phyloP scores from a whole-genome alignment of 2,797 vertebrate genomes.

The Lagodon rhomboides region DNA sequence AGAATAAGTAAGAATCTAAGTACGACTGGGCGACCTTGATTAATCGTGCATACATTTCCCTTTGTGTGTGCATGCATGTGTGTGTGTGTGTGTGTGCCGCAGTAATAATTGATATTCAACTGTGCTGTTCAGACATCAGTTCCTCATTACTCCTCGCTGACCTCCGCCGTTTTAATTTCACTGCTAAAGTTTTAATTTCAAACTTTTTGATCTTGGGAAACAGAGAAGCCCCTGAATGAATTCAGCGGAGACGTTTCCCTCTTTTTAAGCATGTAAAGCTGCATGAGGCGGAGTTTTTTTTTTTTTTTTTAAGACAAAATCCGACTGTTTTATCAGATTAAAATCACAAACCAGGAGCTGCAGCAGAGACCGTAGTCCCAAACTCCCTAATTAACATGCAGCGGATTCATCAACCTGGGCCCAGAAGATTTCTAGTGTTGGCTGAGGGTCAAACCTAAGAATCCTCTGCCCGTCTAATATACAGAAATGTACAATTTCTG shows the following conservation, averaged over 20 bases:
- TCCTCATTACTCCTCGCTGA: constrained; percentile 65
- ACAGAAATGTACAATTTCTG: not conserved
- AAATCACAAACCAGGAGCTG: constrained; percentile 35
- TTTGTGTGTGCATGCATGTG: constrained; percentile 1
- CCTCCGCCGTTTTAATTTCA: constrained; percentile 53
- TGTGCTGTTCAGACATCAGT: constrained; percentile 37
- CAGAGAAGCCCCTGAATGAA: constrained; percentile 29
- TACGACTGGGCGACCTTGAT: not conserved
- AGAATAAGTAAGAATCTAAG: not conserved
- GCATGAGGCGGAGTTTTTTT: not conserved
- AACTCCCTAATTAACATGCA: constrained; percentile 47
- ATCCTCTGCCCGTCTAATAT: not conserved
- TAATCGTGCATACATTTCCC: not conserved
- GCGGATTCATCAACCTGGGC: constrained; percentile 14
- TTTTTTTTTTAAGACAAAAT: constrained; percentile 21
- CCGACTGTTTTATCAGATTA: constrained; percentile 39
- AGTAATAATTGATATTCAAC: constrained; percentile 57
- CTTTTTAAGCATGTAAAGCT: constrained; percentile 29
- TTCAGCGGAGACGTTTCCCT: constrained; percentile 27
- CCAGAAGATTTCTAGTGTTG: not conserved
- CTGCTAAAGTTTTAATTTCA: constrained; percentile 62
- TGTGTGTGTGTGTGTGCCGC: constrained; percentile 20
- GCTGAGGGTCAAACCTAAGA: constrained; percentile 20
- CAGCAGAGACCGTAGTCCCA: not conserved
- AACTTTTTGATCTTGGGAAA: constrained; percentile 46